These are phyloP conservation scores for Adelges cooleyi DNA, from an alignment of 1,140 invertebrate species.

Conservation along the genomic window DNA sequence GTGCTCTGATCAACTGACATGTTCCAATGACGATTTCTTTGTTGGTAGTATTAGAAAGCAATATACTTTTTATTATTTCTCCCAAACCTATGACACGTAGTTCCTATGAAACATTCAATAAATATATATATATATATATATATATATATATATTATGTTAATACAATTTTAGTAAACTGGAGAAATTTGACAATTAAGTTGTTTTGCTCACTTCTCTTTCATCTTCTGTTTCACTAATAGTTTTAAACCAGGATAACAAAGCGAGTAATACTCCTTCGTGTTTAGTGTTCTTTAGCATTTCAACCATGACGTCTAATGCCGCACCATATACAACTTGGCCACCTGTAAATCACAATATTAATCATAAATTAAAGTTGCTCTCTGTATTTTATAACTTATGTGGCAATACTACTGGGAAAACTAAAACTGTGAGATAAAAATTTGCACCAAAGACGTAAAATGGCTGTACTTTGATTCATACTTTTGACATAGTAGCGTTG, in stretches of 20 bases:
- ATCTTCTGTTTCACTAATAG: slow-evolving; percentile 21
- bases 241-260: slow-evolving; percentile 20
- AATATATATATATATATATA: no score
- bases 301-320: slow-evolving; percentile 12
- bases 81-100: slow-evolving; percentile 4
- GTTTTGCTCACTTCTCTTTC: slow-evolving; percentile 13
- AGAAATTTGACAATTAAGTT: no score
- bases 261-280: neutral
- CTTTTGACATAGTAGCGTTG: no score
- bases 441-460: no score
- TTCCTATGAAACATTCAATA: neutral
- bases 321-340: slow-evolving; percentile 16
- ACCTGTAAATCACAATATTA: no score
- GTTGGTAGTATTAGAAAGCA: neutral
- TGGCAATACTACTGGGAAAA: no score
- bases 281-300: slow-evolving; percentile 5
- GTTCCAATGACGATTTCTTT: neutral
- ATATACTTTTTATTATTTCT: slow-evolving; percentile 7
- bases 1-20: slow-evolving; percentile 16
- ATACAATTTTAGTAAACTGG: no score
- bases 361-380: no score
- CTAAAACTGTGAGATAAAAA: no score
- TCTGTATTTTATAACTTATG: no score
- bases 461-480: no score
- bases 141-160: no score